Evolutionary conservation across 1,140 invertebrate genomes (phyloP).

Genomic region (Diploscapter pachys): DNA sequence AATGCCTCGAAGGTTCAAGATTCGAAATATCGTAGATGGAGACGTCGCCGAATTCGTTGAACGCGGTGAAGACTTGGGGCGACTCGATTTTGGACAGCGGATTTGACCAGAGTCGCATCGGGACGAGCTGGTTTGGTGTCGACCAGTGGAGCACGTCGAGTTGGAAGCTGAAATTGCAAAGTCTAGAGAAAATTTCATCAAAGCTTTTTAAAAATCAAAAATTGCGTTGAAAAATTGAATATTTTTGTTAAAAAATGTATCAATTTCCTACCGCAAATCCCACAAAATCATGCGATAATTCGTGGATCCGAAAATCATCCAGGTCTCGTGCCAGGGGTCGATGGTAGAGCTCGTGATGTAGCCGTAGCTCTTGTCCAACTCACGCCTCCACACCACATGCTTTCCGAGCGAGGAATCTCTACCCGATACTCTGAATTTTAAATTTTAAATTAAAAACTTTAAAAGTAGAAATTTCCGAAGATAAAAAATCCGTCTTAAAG

Average conservation of each 20-base stretch:
- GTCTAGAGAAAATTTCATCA: too few species aligned
- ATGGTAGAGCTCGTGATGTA: conserved; percentile 14
- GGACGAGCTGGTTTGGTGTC: too few species aligned
- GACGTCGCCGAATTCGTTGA: conserved; percentile 9
- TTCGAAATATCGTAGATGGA: conserved; percentile 8
- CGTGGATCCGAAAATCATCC: conserved; percentile 23
- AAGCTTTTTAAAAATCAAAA: too few species aligned
- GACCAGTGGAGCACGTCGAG: too few species aligned
- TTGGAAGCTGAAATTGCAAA: too few species aligned
- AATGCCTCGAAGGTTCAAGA: too few species aligned
- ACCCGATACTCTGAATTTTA: conserved; percentile 1
- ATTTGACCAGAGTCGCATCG: too few species aligned
- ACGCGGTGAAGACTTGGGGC: neutral
- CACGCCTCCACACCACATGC: conserved; percentile 23
- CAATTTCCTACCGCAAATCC: conserved; percentile 2
- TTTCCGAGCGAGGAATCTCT: conserved; percentile 11
- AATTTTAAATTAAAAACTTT: neutral
- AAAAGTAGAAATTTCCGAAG: neutral
- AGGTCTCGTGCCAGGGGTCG: conserved; percentile 26
- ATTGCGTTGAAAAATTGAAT: too few species aligned
- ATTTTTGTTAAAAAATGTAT: too few species aligned
- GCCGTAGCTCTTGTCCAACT: conserved; percentile 18
- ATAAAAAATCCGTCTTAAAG: neutral
- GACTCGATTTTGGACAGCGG: too few species aligned
- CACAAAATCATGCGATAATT: conserved; percentile 5